phyloP scores from a whole-genome alignment of 2,888 invertebrate genomes.

The Heliothis peltigera region DNA sequence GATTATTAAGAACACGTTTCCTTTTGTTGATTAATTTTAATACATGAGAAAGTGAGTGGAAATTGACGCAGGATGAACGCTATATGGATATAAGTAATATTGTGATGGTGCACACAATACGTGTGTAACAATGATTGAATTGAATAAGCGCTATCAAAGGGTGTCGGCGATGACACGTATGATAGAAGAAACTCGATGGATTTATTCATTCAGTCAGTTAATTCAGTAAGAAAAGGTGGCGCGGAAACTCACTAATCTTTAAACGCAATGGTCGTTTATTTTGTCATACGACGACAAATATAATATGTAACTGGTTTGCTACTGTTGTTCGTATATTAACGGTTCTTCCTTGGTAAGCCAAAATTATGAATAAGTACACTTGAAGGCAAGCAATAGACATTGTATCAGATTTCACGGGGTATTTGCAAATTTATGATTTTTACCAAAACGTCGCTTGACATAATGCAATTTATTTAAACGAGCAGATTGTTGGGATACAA shows the following conservation, averaged over 20 bases:
- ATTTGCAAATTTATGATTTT: background rate
- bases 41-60: conserved; percentile 44
- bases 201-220: conserved; percentile 21
- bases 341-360: too few species aligned
- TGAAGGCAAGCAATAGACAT: too few species aligned
- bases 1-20: conserved; percentile 5
- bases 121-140: conserved; percentile 47
- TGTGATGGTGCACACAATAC: conserved; percentile 47
- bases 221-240: conserved; percentile 15
- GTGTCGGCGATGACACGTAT: conserved; percentile 30
- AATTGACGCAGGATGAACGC: conserved; percentile 43
- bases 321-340: too few species aligned
- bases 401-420: too few species aligned
- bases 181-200: conserved; percentile 28
- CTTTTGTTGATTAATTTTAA: conserved; percentile 21
- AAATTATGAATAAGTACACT: too few species aligned
- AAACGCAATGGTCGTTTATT: too few species aligned
- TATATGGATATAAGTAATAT: conserved; percentile 24
- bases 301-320: too few species aligned
- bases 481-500: background rate
- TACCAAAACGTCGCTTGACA: background rate
- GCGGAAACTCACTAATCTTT: background rate
- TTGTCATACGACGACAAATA: too few species aligned
- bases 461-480: background rate
- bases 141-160: conserved; percentile 48